A percentile compares a stretch with the other conserved stretches of the same genome.
Evolutionary conservation across 2,113 vertebrate genomes (phyloP).

Genomic region (Microtus oregoni): DNA sequence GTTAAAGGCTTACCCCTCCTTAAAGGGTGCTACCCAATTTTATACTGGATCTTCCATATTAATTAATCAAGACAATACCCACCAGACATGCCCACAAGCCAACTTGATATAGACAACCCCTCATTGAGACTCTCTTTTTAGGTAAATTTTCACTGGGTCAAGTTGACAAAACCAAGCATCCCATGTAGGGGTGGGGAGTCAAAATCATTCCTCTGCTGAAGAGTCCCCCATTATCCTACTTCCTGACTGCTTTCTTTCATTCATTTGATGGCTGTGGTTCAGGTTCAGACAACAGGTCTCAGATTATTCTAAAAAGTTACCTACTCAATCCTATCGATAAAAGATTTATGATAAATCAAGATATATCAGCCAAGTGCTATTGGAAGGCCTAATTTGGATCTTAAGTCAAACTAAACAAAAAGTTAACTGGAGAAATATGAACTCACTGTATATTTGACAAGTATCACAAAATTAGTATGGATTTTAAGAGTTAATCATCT

Average conservation of each 20-base stretch:
- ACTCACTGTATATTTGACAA: constrained; percentile 10
- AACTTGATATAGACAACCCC: not conserved
- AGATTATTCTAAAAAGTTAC: constrained; percentile 36
- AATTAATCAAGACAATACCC: not conserved
- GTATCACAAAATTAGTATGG: constrained; percentile 25
- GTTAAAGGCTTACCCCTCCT: not conserved
- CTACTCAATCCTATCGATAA: not conserved
- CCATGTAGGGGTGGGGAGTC: not conserved
- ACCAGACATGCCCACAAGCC: not conserved
- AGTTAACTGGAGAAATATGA: not conserved
- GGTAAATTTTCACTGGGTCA: not conserved
- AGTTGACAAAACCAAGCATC: not conserved
- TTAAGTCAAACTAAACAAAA: constrained; percentile 40
- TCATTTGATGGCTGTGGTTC: not conserved
- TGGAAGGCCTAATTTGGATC: constrained; percentile 1
- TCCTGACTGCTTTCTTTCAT: constrained; percentile 5
- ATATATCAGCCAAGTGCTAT: not conserved
- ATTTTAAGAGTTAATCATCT: constrained; percentile 33
- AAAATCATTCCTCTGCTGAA: constrained; percentile 43
- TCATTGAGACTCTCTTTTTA: not conserved
- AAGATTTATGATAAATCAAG: constrained; percentile 4
- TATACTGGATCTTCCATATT: not conserved
- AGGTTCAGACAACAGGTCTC: constrained; percentile 1
- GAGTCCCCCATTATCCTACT: not conserved
- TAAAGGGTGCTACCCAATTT: not conserved